Evolutionary conservation across 2,888 invertebrate species (phyloP), one percentile per base, ranked within the genome.

Genomic region (Chrysopilus asiliformis): DNA sequence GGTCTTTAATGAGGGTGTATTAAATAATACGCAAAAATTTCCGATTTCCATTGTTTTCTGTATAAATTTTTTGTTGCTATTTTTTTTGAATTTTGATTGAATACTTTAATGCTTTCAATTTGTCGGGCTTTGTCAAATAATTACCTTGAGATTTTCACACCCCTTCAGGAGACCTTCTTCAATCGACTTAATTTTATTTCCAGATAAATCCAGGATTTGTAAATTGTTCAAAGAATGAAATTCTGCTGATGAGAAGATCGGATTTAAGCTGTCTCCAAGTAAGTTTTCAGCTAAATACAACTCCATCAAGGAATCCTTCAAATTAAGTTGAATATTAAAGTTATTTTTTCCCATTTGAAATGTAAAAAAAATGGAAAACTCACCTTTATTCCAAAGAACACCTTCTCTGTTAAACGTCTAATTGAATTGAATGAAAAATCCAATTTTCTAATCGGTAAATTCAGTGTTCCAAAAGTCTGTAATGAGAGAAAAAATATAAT

Each of bases 81-180:
- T n/a, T n/a, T n/a, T n/a, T n/a, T n/a, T n/a, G n/a, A n/a, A n/a
- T n/a, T n/a, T n/a, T n/a, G n/a, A n/a, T n/a, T n/a, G n/a, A n/a
- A n/a, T n/a, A n/a, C n/a, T n/a, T n/a, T n/a, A n/a, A n/a, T n/a
- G n/a, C n/a, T n/a, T n/a, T n/a, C n/a, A n/a, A n/a, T n/a, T n/a
- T n/a, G n/a, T n/a, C n/a, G n/a, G n/a, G n/a, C n/a, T n/a, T n/a
- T n/a, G n/a, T n/a, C n/a, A n/a, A 22, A 22, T 10, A 47, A 55
- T 56, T 55, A 79, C 81, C 70, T 76, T 72, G 8, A 90, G 66
- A 45, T 78, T 74, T 35, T 72, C 68, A 52, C 89, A 86, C 3
- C 86, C 86, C 61, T 85, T 84, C 17, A 90, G 68, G 34, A 90
- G 73, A 1, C 87, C 87, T 52, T 86, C 86, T 53, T 90, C 89